These are phyloP conservation scores for Pedicia rivosa DNA, from an alignment of 2,888 invertebrate genomes.

Conservation along the genomic window DNA sequence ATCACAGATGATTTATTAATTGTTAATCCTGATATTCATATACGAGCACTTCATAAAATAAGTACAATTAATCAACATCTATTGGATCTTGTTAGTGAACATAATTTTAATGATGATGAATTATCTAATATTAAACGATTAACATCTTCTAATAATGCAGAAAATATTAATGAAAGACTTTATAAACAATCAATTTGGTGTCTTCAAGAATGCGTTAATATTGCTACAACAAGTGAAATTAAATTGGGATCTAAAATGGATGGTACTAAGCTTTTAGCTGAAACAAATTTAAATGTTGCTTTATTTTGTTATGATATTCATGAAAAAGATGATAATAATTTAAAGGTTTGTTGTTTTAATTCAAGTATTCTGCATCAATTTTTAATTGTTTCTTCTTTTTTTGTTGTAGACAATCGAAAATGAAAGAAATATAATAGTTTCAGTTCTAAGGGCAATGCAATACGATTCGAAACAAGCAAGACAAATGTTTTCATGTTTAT, in stretches of 20 bases:
- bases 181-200: conserved; percentile 9
- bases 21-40: too few relatives aligned
- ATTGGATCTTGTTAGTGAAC: too few relatives aligned
- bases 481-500: conserved; percentile 45
- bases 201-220: conserved; percentile 7
- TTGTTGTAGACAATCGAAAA: conserved; percentile 3
- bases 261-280: conserved; percentile 12
- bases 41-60: too few relatives aligned
- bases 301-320: conserved; percentile 24
- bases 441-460: conserved; percentile 40
- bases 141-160: too few relatives aligned
- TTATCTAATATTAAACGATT: too few relatives aligned
- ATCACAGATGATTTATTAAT: too few relatives aligned
- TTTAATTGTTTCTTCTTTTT: neutral
- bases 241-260: too few relatives aligned
- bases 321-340: conserved; percentile 8
- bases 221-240: too few relatives aligned
- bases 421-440: conserved; percentile 20
- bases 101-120: too few relatives aligned
- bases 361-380: too few relatives aligned
- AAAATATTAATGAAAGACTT: conserved; percentile 7
- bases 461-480: conserved; percentile 39
- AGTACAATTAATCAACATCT: too few relatives aligned
- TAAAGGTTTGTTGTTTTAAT: too few relatives aligned
- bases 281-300: conserved; percentile 26